Percentiles rank a stretch among this genome's conserved stretches.
Conservation (phyloP, 2,797 vertebrate species). For the Gymnoscopelus braueri region DNA sequence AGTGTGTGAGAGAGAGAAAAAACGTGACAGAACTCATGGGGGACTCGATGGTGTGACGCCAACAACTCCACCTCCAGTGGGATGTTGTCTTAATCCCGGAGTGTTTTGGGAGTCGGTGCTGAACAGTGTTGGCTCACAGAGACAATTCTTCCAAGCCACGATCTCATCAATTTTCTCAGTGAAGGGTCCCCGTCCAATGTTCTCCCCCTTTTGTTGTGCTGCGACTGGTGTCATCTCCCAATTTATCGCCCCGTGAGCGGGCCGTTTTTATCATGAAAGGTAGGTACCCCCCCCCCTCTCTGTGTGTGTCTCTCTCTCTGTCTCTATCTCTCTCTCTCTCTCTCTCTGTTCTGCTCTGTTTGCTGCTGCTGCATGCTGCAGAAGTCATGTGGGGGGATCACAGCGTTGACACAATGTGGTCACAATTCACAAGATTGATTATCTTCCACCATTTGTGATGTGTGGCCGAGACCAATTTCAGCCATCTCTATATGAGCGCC, state of each 20-base stretch:
- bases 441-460: slow-evolving; percentile 64
- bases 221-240: slow-evolving; percentile 82
- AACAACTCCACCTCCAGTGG: slow-evolving; percentile 70
- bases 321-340: slow-evolving; percentile 25
- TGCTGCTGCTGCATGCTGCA: slow-evolving; percentile 53
- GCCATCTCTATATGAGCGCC: slow-evolving; percentile 46
- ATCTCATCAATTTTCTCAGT: slow-evolving; percentile 78
- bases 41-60: slow-evolving; percentile 68
- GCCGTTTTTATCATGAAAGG: slow-evolving; percentile 81
- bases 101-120: slow-evolving; percentile 74
- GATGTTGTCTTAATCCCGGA: slow-evolving; percentile 76
- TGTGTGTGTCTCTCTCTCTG: slow-evolving; percentile 35
- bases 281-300: slow-evolving; percentile 46
- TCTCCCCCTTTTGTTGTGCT: slow-evolving; percentile 80
- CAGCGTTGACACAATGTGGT: slow-evolving; percentile 71
- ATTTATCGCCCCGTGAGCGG: slow-evolving; percentile 81
- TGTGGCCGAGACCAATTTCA: slow-evolving; percentile 59
- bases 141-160: slow-evolving; percentile 76
- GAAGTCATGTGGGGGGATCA: slow-evolving; percentile 69
- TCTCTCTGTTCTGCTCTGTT: slow-evolving; percentile 71
- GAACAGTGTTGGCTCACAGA: slow-evolving; percentile 68
- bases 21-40: slow-evolving; percentile 56
- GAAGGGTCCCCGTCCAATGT: slow-evolving; percentile 81
- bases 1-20: slow-evolving; percentile 33
- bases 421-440: slow-evolving; percentile 75